Evolutionary conservation across 2,113 vertebrate genomes (phyloP), one percentile per base, ranked within the genome.

Genomic region (Calypte anna): DNA sequence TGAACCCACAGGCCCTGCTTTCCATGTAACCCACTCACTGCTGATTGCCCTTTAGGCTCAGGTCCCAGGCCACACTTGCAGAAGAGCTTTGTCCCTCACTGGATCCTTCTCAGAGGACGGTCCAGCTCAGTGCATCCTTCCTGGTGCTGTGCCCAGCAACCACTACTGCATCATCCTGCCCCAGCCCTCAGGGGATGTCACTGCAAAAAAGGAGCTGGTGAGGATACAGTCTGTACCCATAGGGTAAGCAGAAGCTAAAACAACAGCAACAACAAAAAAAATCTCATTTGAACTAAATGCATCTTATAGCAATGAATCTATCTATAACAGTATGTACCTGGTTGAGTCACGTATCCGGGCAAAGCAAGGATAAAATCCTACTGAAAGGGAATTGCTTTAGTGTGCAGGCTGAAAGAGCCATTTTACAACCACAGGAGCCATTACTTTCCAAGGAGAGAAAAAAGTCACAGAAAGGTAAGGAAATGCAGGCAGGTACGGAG

Each of bases 321-420:
- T 67, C 70, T 36, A 3, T 44, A 81, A 61, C n/a, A 57, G 31
- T 77, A 54, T 38, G 50, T 59, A 72, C 68, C 55, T 2, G 0
- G 28, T 12, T 78, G 68, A 91, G 83, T 83, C 82, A 70, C 19
- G 12, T 4, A 57, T 67, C 82, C 5, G 12, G 51, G 68, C 31
- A 88, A 55, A 88, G 63, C 50, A 90, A 48, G 76, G 90, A 84
- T 76, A 91, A 93, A 81, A 91, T 80, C 54, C 75, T 75, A 30
- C 31, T n/a, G 75, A 51, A 80, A 81, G 36, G 31, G 36, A 87
- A 82, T 50, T 90, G 66, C 38, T 33, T 92, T 22, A 59, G 13
- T 4, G 30, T 33, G 54, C 63, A 54, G 46, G 78, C 55, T 61
- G 27, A 40, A 40, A 40, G 40, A 40, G 40, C 40, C 33, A 54